These are phyloP conservation scores for Biston betularia DNA, from an alignment of 2,888 invertebrate genomes.

Conservation along the genomic window DNA sequence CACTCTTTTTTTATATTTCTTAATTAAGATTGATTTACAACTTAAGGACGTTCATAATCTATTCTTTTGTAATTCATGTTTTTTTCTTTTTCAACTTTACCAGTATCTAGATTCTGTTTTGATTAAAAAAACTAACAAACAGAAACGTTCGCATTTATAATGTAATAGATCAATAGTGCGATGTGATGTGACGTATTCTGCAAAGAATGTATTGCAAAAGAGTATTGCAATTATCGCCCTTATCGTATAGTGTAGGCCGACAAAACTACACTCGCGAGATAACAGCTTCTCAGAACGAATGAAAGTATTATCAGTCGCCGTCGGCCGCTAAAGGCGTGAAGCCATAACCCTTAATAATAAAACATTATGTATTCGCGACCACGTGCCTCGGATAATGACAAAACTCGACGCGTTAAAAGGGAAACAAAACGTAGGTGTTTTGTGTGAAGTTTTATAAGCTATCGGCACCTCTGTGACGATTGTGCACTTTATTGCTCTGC, in stretches of 20 bases:
- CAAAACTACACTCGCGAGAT: constrained; percentile 58
- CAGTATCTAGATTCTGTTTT: too few species aligned
- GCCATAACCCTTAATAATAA: constrained; percentile 71
- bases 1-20: too few species aligned
- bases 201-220: not conserved
- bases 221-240: not conserved
- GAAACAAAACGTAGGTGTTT: constrained; percentile 77
- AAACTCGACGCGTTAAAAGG: constrained; percentile 68
- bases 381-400: constrained; percentile 82
- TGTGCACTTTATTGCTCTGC: constrained; percentile 59
- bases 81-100: too few species aligned
- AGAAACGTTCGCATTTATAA: too few species aligned
- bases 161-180: not conserved
- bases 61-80: too few species aligned
- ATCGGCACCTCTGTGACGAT: constrained; percentile 72
- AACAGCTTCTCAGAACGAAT: constrained; percentile 80
- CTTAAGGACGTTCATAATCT: too few species aligned
- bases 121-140: too few species aligned
- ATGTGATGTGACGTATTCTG: not conserved
- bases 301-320: constrained; percentile 80
- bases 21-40: too few species aligned
- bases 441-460: constrained; percentile 71
- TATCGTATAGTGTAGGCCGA: constrained; percentile 39
- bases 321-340: constrained; percentile 79
- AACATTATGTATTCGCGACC: constrained; percentile 84